Percentiles rank a stretch among this genome's conserved stretches.
phyloP scores from a whole-genome alignment of 2,797 vertebrate species.

The Sebastes alutus region DNA sequence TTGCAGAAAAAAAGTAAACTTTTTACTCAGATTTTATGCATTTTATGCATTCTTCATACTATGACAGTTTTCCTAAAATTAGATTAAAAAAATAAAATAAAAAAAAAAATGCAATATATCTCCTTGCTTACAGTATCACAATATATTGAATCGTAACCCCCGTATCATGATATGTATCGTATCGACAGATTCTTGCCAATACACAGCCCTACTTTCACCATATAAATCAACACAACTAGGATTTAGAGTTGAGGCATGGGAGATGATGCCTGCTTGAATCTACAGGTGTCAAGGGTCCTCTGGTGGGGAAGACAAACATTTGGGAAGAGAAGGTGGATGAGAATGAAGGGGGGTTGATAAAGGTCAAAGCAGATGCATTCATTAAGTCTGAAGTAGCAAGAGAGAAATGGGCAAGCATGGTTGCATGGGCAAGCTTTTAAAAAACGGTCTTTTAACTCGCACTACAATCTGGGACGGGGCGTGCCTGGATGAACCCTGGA shows the following conservation, averaged over 20 bases:
- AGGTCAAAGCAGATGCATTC: not conserved
- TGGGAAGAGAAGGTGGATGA: not conserved
- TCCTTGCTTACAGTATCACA: too few relatives aligned
- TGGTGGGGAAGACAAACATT: not conserved
- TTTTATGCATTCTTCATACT: too few relatives aligned
- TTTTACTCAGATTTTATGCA: too few relatives aligned
- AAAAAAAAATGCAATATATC: too few relatives aligned
- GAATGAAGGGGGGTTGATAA: not conserved
- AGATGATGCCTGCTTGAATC: slow-evolving; percentile 34
- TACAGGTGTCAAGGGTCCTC: slow-evolving; percentile 64
- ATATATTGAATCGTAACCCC: too few relatives aligned
- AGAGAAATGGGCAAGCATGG: not conserved
- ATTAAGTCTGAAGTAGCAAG: not conserved
- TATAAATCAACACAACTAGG: not conserved
- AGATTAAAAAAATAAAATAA: too few relatives aligned
- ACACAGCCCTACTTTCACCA: too few relatives aligned
- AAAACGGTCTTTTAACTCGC: not conserved
- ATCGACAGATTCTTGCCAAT: too few relatives aligned
- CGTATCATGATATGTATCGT: too few relatives aligned
- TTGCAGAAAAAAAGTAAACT: too few relatives aligned
- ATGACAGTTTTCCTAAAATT: too few relatives aligned
- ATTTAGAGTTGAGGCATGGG: not conserved
- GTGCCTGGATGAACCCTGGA: slow-evolving; percentile 38
- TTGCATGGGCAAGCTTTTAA: not conserved
- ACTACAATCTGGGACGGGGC: slow-evolving; percentile 23